Evolutionary conservation across 2,113 vertebrate genomes (phyloP), one percentile per base, ranked within the genome.

Genomic region (Pipra filicauda): DNA sequence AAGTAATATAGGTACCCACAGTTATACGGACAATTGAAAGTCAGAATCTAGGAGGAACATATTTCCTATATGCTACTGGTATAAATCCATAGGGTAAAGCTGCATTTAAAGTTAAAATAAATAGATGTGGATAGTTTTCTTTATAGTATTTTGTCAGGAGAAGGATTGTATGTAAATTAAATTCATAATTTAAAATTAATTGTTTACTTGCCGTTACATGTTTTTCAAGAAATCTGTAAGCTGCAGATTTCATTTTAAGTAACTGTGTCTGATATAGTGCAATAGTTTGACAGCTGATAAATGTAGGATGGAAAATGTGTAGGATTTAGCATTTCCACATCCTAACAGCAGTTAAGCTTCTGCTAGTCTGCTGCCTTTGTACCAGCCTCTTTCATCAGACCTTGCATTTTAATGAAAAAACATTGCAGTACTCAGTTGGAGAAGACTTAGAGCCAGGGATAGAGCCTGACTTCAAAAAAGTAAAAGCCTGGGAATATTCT

Each of bases 241-340:
- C 23, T 69, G 24, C 31, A 35, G 27, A 33, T 89, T 84, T 94
- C 26, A 46, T 73, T 95, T 85, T n/a, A 88, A 79, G 62, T 59
- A 78, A 57, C 31, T 59, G 41, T 28, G 44, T 57, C 22, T 87
- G 58, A 76, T 76, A 39, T 51, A 44, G n/a, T 22, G 28, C 16
- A 88, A 46, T 14, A 62, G 35, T 70, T 46, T 74, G 87, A 76
- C 43, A 90, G 43, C 39, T 83, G 51, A 31, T 58, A 49, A 79
- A 43, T 1, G 4, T 22, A 76, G 66, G 67, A 44, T 6, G 41
- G 71, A 85, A 93, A 90, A 72, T 33, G 43, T 22, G 46, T 35
- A 54, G 66, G 75, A 77, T 66, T 82, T 79, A 95, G 48, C 55
- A 79, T 86, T 93, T 90, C 71, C 75, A 71, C 39, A 91, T 82